Evolutionary conservation across 2,113 vertebrate species (phyloP).

Genomic region (Rhegmatorhina hoffmannsi): DNA sequence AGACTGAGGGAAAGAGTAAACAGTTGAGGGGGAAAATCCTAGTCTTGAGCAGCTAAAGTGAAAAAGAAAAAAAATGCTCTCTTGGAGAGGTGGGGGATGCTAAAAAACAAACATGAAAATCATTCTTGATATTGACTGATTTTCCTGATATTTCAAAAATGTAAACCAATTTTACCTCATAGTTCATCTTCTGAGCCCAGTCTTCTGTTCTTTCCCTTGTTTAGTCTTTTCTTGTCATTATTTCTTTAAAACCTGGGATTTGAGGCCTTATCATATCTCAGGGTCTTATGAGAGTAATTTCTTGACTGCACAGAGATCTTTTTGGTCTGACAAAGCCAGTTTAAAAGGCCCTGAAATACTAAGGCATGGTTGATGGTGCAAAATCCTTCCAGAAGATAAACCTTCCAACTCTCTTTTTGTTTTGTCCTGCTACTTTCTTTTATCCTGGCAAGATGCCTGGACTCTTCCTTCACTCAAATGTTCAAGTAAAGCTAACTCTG

Average conservation of each 20-base stretch:
- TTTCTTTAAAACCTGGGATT: slow-evolving; percentile 31
- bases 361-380: background rate
- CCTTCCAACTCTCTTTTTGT: slow-evolving; percentile 28
- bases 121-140: background rate
- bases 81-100: no score
- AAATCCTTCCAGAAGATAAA: slow-evolving; percentile 62
- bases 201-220: background rate
- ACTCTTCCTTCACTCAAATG: slow-evolving; percentile 34
- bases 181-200: background rate
- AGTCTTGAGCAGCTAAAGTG: background rate
- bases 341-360: background rate
- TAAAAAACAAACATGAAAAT: background rate
- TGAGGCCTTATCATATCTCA: slow-evolving; percentile 28
- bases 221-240: slow-evolving; percentile 20
- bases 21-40: background rate
- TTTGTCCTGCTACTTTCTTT: slow-evolving; percentile 50
- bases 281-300: slow-evolving; percentile 24
- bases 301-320: background rate
- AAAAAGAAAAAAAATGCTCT: background rate
- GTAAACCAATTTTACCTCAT: background rate
- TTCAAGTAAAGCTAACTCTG: slow-evolving; percentile 49
- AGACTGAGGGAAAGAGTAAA: background rate
- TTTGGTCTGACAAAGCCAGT: background rate
- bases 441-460: slow-evolving; percentile 32
- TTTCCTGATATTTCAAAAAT: background rate